Conservation (phyloP, 2,797 vertebrate genomes). For the Melanotaenia parkinsoni region DNA sequence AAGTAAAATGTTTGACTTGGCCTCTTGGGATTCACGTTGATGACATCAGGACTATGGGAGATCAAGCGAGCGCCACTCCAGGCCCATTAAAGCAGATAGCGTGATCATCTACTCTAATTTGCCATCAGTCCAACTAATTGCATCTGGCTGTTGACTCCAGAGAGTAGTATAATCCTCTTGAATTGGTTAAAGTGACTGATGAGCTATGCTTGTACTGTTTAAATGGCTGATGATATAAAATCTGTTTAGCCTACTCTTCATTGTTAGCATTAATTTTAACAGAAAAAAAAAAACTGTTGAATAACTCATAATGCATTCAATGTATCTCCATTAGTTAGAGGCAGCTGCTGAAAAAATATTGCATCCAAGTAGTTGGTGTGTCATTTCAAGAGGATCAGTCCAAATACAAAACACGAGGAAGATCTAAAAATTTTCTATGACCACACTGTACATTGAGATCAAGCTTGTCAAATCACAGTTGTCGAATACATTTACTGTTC, state of each 20-base stretch:
- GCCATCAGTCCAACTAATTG: slow-evolving; percentile 82
- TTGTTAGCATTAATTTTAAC: slow-evolving; percentile 39
- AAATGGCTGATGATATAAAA: slow-evolving; percentile 68
- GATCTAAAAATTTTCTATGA: slow-evolving; percentile 14
- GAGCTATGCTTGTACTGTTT: slow-evolving; percentile 68
- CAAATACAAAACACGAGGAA: slow-evolving; percentile 30
- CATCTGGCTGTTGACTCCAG: slow-evolving; percentile 77
- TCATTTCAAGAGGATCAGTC: slow-evolving; percentile 36
- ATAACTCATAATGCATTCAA: neutral
- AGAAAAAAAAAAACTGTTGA: neutral
- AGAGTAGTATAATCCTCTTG: slow-evolving; percentile 76
- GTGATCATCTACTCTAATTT: slow-evolving; percentile 82
- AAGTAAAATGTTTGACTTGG: slow-evolving; percentile 69
- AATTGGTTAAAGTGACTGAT: slow-evolving; percentile 81
- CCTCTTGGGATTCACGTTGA: slow-evolving; percentile 54
- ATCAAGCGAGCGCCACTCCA: slow-evolving; percentile 51
- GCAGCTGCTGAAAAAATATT: slow-evolving; percentile 2
- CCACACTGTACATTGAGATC: slow-evolving; percentile 50
- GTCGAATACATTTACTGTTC: slow-evolving; percentile 54
- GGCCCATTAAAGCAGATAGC: slow-evolving; percentile 79
- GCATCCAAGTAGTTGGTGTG: slow-evolving; percentile 8
- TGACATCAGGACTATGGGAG: slow-evolving; percentile 65
- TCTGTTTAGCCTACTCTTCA: slow-evolving; percentile 57
- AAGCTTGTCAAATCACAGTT: slow-evolving; percentile 66
- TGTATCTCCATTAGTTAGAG: slow-evolving; percentile 9